phyloP scores from a whole-genome alignment of 2,113 vertebrate species.

The Glaucidium brasilianum region DNA sequence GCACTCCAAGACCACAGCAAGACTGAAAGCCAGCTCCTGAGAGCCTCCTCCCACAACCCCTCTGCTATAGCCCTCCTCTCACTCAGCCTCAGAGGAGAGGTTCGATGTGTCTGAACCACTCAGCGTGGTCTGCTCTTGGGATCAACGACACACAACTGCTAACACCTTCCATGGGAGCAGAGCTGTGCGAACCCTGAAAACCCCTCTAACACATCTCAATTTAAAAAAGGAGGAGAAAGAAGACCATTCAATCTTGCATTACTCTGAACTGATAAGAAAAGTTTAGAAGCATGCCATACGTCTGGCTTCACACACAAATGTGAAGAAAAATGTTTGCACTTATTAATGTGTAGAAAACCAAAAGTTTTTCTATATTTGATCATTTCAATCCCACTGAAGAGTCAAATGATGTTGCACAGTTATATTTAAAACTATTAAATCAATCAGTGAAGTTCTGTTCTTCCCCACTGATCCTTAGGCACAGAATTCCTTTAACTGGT shows the following conservation, averaged over 20 bases:
- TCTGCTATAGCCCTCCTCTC: neutral
- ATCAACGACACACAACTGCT: rapidly evolving
- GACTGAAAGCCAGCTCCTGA: neutral
- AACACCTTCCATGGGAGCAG: neutral
- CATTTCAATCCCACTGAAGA: neutral
- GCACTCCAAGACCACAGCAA: rapidly evolving
- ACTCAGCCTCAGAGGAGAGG: neutral
- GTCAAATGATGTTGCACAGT: neutral
- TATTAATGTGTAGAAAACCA: neutral
- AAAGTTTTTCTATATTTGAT: neutral
- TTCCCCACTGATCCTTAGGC: neutral
- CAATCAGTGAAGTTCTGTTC: neutral
- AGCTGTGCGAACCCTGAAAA: neutral
- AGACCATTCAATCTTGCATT: neutral
- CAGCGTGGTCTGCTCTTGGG: rapidly evolving
- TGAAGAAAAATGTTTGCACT: neutral
- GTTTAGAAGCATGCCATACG: neutral
- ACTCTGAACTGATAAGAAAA: neutral
- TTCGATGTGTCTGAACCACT: rapidly evolving
- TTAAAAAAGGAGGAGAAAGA: neutral
- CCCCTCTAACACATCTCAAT: neutral
- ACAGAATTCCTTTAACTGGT: neutral
- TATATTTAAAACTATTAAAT: neutral
- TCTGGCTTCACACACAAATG: neutral
- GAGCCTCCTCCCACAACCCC: neutral